Base-by-base conservation (phyloP, 1,140 invertebrate genomes). In the Aculops lycopersici region DNA sequence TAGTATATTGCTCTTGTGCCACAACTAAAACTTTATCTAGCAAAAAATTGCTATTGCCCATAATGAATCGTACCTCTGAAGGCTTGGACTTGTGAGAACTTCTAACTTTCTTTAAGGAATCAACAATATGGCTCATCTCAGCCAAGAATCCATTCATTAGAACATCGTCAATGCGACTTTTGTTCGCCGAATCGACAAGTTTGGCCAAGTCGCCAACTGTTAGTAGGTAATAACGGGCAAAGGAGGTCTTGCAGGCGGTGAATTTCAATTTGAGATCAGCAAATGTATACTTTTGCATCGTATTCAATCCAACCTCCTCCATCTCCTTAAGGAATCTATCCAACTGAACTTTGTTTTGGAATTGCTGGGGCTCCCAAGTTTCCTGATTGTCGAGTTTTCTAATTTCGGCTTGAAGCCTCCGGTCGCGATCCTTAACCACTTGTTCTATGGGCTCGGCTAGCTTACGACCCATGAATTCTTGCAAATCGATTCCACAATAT, bases 381-480 rank as follows among this genome's bases (percentile, higher is more conserved):
- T 77, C 74, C 51, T 77, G 61, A 39, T 47, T 45, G 31, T 67
- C 64, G 37, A 72, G 58, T 35, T 72, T 53, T 50, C 71, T 72
- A 8, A 74, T 63, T 1, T 68, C 68, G 47, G 79, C 74, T 4
- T 74, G 56, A 37, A 72, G 61, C 53, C 78, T 76, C 43, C 75
- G 69, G 39, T 66, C 64, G 3, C 68, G 62, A 41, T 76, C 71
- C 45, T 61, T 57, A 31, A 80, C 55, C 13, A 58, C 53, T 43
- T 50, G 52, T 38, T 59, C 55, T 17, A 79, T 54, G 16, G 74
- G 69, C 13, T 62, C 60, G 45, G 71, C 61, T 21, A 88, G 58
- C 43, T 76, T 64, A 20, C 69, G 68, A 49, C 84, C 74, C 38
- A 90, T 58, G 49, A 76, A 70, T 55, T 81, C 86, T 37, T 68